Evolutionary conservation across 2,113 vertebrate genomes (phyloP), one percentile per base, ranked within the genome.

Genomic region (Sigmodon hispidus): DNA sequence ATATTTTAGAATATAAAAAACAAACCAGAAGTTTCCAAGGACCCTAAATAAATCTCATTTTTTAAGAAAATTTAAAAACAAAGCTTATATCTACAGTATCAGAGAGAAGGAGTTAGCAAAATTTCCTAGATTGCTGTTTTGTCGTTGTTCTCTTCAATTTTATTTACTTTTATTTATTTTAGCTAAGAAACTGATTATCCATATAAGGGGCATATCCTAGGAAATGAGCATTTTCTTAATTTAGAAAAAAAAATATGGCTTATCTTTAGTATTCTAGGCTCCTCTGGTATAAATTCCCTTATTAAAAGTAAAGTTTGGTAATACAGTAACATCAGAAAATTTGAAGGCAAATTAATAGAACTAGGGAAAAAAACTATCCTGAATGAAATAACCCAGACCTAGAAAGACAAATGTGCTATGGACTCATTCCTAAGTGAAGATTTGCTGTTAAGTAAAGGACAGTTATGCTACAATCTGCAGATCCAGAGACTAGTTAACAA

Each of bases 1-100:
- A 3, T 43, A 50, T 67, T 87, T 31, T 70, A 90, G n/a, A 95
- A 86, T 67, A 69, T 17, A 90, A 84, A 76, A n/a, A 83, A 87
- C 40, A 88, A 80, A 61, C 3, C 10, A 57, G 7, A 90, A 85
- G 16, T 86, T 34, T 70, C n/a, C 29, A 92, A 59, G 57, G 34
- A 93, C 5, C 31, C 31, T 84, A 48, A 75, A 36, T 1, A 87
- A 26, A 90, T 52, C 13, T 16, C 26, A 95, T 45, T n/a, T n/a
- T n/a, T n/a, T n/a, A n/a, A n/a, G 75, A 31, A 91, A 55, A 45
- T 61, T 4, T 50, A 34, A 22, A 52, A 84, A 91, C 13, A 75
- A 91, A 85, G 67, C 9, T 3, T 10, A 10, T 22, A 40, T 52
- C 77, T 89, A 88, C n/a, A 12, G 8, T 9, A 21, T n/a, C 36